Conservation (phyloP, 1,140 invertebrate species). For the Drosophila nikananu region DNA sequence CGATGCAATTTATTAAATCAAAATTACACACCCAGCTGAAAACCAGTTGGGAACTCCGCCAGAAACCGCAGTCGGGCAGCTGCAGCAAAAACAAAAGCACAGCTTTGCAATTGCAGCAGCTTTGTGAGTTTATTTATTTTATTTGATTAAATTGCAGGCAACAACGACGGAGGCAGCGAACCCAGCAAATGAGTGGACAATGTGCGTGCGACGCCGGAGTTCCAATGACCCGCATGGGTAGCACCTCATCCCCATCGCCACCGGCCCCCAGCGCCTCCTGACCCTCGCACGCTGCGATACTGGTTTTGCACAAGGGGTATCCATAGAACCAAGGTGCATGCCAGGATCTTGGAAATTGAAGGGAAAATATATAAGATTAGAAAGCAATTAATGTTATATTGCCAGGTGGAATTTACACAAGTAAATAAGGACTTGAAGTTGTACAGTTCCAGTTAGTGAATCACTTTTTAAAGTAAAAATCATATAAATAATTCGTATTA, state of each 20-base stretch:
- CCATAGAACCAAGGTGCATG: slow-evolving; percentile 9
- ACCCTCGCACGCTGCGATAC: slow-evolving; percentile 7
- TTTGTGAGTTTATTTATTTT: slow-evolving; percentile 64
- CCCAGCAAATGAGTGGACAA: slow-evolving; percentile 54
- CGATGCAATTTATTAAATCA: slow-evolving; percentile 76
- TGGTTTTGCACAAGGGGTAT: slow-evolving; percentile 40
- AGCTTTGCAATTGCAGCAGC: slow-evolving; percentile 47
- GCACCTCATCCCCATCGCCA: slow-evolving; percentile 4
- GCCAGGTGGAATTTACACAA: not conserved
- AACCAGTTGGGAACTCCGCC: slow-evolving; percentile 60
- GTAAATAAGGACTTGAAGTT: not conserved
- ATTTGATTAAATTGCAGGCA: slow-evolving; percentile 75
- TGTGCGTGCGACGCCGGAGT: slow-evolving; percentile 78
- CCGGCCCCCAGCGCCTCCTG: not conserved
- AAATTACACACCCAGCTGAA: slow-evolving; percentile 60
- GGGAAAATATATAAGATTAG: no score
- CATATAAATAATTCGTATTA: not conserved
- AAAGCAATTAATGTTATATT: no score
- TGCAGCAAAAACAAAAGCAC: slow-evolving; percentile 47
- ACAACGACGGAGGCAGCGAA: slow-evolving; percentile 21
- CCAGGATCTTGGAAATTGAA: not conserved
- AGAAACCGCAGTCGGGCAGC: slow-evolving; percentile 24
- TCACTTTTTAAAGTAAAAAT: not conserved
- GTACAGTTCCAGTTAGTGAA: not conserved
- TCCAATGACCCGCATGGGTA: slow-evolving; percentile 78